Conservation (phyloP, 2,113 vertebrate genomes). For the Bambusicola thoracicus region DNA sequence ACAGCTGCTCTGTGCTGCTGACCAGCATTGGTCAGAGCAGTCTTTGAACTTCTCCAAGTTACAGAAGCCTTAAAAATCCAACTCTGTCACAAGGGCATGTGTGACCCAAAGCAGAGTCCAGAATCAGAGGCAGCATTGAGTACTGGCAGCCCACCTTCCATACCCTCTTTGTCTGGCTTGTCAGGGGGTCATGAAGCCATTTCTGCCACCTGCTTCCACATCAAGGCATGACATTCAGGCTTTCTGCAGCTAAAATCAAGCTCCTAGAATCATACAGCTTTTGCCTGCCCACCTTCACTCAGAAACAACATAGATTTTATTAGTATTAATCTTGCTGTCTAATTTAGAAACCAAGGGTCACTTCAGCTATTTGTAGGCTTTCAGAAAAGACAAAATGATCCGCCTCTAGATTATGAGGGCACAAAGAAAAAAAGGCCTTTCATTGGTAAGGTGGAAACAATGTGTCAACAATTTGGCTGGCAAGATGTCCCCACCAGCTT, state of each 20-base stretch:
- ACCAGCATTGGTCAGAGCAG: background rate
- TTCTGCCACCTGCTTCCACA: background rate
- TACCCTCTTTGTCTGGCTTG: background rate
- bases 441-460: constrained; percentile 61
- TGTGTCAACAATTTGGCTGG: constrained; percentile 10
- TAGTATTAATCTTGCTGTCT: constrained; percentile 22
- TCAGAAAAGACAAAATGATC: constrained; percentile 50
- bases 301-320: constrained; percentile 44
- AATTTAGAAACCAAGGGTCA: constrained; percentile 50
- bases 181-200: background rate
- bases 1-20: background rate
- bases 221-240: background rate
- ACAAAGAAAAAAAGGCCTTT: background rate
- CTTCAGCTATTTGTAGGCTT: constrained; percentile 40
- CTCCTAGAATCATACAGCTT: background rate
- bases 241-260: background rate
- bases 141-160: background rate
- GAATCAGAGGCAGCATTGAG: accelerated
- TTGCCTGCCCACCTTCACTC: background rate
- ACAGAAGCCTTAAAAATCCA: background rate
- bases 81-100: background rate
- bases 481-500: constrained; percentile 1
- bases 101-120: background rate
- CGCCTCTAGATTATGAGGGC: background rate
- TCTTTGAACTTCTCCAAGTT: background rate